Evolutionary conservation across 2,888 invertebrate genomes (phyloP).

Genomic region (Metellina segmentata): DNA sequence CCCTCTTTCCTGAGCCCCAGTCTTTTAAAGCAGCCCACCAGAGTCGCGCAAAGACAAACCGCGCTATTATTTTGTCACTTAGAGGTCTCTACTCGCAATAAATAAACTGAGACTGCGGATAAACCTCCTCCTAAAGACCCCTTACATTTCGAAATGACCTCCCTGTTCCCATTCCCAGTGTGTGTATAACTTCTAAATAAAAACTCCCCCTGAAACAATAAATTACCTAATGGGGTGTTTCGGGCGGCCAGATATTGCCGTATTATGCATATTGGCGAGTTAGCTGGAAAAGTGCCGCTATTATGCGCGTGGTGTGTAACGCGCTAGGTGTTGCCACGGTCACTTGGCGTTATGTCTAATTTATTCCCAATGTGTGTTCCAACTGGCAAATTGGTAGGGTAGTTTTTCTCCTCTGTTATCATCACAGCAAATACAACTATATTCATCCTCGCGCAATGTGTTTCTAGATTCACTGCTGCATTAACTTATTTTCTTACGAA

Average conservation of each 20-base stretch:
- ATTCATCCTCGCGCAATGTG: not conserved
- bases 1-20: not conserved
- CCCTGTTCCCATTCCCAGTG: conserved; percentile 27
- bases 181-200: conserved; percentile 54
- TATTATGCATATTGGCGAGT: conserved; percentile 72
- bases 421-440: not conserved
- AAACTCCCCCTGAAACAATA: conserved; percentile 66
- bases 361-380: conserved; percentile 36
- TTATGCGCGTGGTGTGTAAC: conserved; percentile 48
- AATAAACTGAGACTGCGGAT: conserved; percentile 48
- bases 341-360: conserved; percentile 64
- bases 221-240: conserved; percentile 59
- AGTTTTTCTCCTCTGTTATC: not conserved
- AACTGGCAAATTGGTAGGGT: conserved; percentile 34
- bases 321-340: conserved; percentile 53
- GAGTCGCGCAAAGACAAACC: conserved; percentile 39
- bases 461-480: too few species aligned
- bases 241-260: conserved; percentile 56
- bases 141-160: conserved; percentile 38
- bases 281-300: conserved; percentile 55
- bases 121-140: conserved; percentile 57
- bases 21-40: conserved; percentile 52
- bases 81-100: conserved; percentile 48
- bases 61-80: conserved; percentile 64
- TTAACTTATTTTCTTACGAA: too few species aligned